Base-by-base conservation (phyloP, 2,797 vertebrate species). In the Ctenopoma kingsleyae region DNA sequence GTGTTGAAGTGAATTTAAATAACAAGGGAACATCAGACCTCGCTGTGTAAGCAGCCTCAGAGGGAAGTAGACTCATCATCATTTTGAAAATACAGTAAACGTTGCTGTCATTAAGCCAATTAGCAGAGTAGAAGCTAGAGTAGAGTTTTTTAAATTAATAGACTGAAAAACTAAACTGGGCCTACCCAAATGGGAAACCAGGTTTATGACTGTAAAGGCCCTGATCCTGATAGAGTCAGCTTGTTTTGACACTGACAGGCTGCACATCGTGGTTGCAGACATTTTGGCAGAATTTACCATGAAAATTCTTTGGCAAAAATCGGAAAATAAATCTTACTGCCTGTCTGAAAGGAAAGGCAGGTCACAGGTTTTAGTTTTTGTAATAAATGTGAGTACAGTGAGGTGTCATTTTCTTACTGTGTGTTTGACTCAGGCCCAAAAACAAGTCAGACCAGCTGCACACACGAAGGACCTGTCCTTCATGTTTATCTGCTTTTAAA, bases 371-470 rank as follows among this genome's bases (percentile, higher is more conserved):
- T 8, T 15, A 2, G 17, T 10, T 61, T 65, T 40, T 8, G 23
- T 35, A 32, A 11, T 57, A 30, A 65, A 38, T 55, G 4, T n/a
- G 22, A 49, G 36, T 1, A 47, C 7, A 58, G 57, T 23, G 65
- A 72, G 47, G 38, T 27, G 41, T 66, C n/a, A 19, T 57, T 32
- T 12, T 17, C 41, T 61, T 27, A 60, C 46, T 67, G 49, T 76
- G 59, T 49, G 61, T 81, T 78, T 25, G 23, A 63, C 72, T 55
- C n/a, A 22, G 25, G 27, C 40, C 35, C 2, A 52, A 64, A 47
- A 86, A 90, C 88, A 23, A 60, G 89, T 86, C 57, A 0, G 19
- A 78, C 87, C 15, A 65, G 82, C 59, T 19, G 48, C 22, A 66
- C 64, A 48, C 70, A 60, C 16, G 62, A 67, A n/a, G 16, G 53